Conservation (phyloP, 2,797 vertebrate genomes). For the Craterocephalus amniculus region DNA sequence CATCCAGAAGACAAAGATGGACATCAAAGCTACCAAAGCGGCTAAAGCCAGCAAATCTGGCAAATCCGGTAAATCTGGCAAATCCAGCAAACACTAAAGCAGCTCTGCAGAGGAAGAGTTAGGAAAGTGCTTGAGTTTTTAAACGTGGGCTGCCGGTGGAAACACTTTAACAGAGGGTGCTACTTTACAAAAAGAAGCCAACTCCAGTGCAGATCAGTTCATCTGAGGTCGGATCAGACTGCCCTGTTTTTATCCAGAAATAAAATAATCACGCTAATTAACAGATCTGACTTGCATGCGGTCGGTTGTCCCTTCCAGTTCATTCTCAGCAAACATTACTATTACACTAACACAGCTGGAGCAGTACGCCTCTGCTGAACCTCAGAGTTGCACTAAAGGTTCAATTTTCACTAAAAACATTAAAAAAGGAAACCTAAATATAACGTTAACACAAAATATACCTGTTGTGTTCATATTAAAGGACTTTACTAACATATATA, state of each 20-base stretch:
- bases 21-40: conserved; percentile 91
- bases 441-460: conserved; percentile 10
- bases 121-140: conserved; percentile 25
- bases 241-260: conserved; percentile 11
- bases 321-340: conserved; percentile 30
- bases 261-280: conserved; percentile 10
- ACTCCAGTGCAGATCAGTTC: conserved; percentile 8
- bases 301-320: conserved; percentile 5
- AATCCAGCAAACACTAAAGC: conserved; percentile 74
- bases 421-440: conserved; percentile 9
- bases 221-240: conserved; percentile 13
- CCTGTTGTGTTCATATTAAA: conserved; percentile 19
- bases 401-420: conserved; percentile 27
- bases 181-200: background rate
- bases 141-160: background rate
- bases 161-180: conserved; percentile 26
- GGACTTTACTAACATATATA: conserved; percentile 37
- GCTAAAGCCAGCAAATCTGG: conserved; percentile 73
- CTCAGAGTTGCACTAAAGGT: conserved; percentile 38
- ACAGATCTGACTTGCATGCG: conserved; percentile 34
- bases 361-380: conserved; percentile 17
- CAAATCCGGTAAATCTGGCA: conserved; percentile 76
- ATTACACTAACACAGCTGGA: conserved; percentile 13
- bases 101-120: background rate
- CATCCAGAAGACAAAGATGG: conserved; percentile 98